A percentile compares a stretch with the other conserved stretches of the same genome.
These are phyloP conservation scores for Heliconius hermathena DNA, from an alignment of 1,140 invertebrate genomes.

Conservation along the genomic window DNA sequence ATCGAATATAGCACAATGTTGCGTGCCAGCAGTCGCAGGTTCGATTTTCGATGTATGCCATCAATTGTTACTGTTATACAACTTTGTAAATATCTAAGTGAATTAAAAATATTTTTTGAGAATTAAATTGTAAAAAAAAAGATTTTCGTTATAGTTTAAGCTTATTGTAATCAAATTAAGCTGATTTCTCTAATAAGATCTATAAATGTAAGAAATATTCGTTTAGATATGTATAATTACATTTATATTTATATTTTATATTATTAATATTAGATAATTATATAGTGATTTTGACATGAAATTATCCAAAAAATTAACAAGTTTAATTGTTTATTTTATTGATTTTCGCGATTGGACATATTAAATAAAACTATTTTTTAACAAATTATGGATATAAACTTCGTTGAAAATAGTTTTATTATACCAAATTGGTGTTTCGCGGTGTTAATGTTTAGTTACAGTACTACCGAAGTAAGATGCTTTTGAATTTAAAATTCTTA, in stretches of 20 bases:
- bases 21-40: not conserved
- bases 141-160: not conserved
- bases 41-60: not conserved
- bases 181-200: not conserved
- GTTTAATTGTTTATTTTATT: not conserved
- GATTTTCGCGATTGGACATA: not conserved
- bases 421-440: too few species aligned
- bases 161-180: not conserved
- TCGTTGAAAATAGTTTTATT: not conserved
- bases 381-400: not conserved
- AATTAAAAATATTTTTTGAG: not conserved
- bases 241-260: too few species aligned
- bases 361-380: not conserved
- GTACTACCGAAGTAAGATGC: not conserved
- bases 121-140: not conserved
- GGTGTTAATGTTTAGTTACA: not conserved
- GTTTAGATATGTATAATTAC: too few species aligned
- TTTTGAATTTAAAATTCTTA: not conserved
- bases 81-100: not conserved
- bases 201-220: too few species aligned
- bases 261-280: too few species aligned
- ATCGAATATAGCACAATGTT: not conserved
- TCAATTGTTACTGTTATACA: not conserved
- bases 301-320: too few species aligned
- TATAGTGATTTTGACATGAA: too few species aligned